Conservation (phyloP, 2,797 vertebrate genomes). For the Podarcis lilfordi region DNA sequence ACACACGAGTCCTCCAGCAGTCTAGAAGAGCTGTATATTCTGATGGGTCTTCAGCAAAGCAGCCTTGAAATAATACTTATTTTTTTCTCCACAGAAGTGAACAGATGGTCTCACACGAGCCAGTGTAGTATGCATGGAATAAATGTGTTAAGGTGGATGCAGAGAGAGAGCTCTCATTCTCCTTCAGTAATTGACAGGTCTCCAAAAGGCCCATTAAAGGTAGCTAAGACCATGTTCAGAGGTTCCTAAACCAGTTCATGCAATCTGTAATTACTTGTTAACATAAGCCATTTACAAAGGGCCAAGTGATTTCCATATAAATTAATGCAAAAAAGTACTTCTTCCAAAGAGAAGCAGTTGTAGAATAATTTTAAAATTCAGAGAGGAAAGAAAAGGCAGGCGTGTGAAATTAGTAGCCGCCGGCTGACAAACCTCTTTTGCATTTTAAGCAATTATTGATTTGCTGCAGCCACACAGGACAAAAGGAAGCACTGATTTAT, state of each 20-base stretch:
- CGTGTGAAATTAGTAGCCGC: constrained; percentile 39
- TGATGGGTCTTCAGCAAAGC: background rate
- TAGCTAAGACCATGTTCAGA: constrained; percentile 16
- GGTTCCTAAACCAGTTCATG: constrained; percentile 18
- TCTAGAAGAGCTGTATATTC: background rate
- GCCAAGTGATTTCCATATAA: constrained; percentile 56
- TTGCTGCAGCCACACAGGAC: constrained; percentile 31
- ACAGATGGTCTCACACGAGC: constrained; percentile 1
- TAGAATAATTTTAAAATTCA: constrained; percentile 52
- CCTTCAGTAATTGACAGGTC: constrained; percentile 30
- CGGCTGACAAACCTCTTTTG: constrained; percentile 41
- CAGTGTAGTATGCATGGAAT: constrained; percentile 8
- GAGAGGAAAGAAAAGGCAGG: constrained; percentile 16
- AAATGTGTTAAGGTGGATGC: background rate
- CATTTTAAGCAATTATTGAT: constrained; percentile 46
- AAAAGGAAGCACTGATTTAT: constrained; percentile 35
- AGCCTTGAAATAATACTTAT: background rate
- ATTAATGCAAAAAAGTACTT: constrained; percentile 48
- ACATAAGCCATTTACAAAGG: constrained; percentile 26
- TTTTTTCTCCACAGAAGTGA: background rate
- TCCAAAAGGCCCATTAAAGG: constrained; percentile 22
- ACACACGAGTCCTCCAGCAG: background rate
- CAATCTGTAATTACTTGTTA: constrained; percentile 56
- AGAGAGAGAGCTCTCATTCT: background rate
- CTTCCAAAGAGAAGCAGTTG: constrained; percentile 28